Percentiles rank a stretch among this genome's conserved stretches.
Evolutionary conservation across 2,113 vertebrate genomes (phyloP).

Genomic region (Barnardius zonarius): DNA sequence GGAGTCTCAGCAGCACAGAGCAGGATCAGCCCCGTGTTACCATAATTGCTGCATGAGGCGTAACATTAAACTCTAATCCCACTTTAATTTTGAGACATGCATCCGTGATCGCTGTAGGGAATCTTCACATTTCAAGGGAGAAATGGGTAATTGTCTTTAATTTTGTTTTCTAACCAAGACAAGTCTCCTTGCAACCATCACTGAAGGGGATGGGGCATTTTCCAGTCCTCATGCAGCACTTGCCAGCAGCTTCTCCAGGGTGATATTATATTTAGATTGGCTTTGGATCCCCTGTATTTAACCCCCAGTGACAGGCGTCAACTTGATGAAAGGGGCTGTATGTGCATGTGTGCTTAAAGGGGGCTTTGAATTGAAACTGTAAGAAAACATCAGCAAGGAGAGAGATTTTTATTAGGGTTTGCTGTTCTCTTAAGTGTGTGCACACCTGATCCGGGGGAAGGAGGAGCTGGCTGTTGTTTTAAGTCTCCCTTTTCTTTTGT

Average conservation of each 20-base stretch:
- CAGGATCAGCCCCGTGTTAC: accelerated
- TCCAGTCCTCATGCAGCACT: neutral
- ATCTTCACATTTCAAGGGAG: neutral
- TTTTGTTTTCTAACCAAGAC: neutral
- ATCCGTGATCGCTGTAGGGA: neutral
- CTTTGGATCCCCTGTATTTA: neutral
- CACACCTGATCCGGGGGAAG: slow-evolving; percentile 23
- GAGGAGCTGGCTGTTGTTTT: slow-evolving; percentile 50
- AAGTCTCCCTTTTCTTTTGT: slow-evolving; percentile 36
- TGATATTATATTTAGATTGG: neutral
- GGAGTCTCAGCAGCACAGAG: accelerated
- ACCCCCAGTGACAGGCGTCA: neutral
- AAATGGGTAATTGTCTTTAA: neutral
- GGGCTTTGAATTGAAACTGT: neutral
- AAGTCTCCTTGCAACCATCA: neutral
- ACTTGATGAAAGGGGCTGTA: neutral
- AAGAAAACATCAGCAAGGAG: neutral
- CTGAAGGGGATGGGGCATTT: neutral
- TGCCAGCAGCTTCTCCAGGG: neutral
- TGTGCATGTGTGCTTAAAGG: neutral
- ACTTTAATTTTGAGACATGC: neutral
- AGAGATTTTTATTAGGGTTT: neutral
- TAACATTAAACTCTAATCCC: neutral
- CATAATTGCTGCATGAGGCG: accelerated
- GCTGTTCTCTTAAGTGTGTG: neutral